Percentiles rank a stretch among this genome's conserved stretches.
Evolutionary conservation across 2,888 invertebrate genomes (phyloP).

Genomic region (Drosophila lutescens): DNA sequence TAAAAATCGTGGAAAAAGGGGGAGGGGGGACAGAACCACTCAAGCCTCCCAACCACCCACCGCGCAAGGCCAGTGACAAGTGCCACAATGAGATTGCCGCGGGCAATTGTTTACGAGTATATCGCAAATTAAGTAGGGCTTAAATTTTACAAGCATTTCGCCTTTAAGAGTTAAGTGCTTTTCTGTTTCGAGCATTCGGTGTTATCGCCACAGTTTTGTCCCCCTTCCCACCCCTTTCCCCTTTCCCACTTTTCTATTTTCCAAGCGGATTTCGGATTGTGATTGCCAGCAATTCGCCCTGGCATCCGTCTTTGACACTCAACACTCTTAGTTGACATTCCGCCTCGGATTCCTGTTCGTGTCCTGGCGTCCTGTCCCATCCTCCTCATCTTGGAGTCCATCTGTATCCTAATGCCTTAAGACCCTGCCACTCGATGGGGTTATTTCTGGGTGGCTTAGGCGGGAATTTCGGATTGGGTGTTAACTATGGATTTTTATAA

Average conservation of each 20-base stretch:
- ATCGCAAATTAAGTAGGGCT: conserved; percentile 79
- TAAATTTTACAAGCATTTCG: conserved; percentile 79
- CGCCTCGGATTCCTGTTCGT: conserved; percentile 26
- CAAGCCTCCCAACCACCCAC: conserved; percentile 7
- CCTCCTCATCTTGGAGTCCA: neutral
- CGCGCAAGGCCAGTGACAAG: conserved; percentile 47
- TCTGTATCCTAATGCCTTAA: neutral
- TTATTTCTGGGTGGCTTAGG: conserved; percentile 4
- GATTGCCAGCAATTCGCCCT: conserved; percentile 46
- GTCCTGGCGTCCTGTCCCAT: neutral
- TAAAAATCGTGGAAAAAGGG: conserved; percentile 70
- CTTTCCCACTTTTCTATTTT: neutral
- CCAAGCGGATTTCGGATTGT: conserved; percentile 41
- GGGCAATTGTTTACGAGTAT: conserved; percentile 79
- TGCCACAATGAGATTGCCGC: conserved; percentile 54
- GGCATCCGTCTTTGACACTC: conserved; percentile 53
- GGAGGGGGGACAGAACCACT: neutral
- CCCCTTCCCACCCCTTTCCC: neutral
- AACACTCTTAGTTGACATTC: conserved; percentile 56
- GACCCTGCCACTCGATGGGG: conserved; percentile 16
- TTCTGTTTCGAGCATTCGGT: conserved; percentile 53
- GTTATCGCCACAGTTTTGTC: conserved; percentile 20
- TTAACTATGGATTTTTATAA: neutral
- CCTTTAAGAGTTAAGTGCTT: conserved; percentile 79
- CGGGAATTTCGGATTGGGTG: neutral